phyloP scores from a whole-genome alignment of 2,888 invertebrate species.

The Pollenia labialis region DNA sequence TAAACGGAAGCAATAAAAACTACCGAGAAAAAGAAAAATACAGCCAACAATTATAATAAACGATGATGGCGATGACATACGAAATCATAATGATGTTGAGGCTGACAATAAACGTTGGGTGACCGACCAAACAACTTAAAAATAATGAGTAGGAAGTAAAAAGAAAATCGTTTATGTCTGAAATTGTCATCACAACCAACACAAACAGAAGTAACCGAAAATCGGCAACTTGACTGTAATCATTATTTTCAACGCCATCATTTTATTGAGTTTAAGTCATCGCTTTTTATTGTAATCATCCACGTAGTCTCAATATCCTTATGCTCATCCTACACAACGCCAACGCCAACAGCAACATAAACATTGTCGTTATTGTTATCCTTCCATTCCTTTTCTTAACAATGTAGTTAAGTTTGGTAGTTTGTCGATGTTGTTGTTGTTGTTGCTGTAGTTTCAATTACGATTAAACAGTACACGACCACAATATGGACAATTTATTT shows the following conservation, averaged over 20 bases:
- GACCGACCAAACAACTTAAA: slow-evolving; percentile 32
- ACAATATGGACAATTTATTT: slow-evolving; percentile 79
- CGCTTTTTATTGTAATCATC: slow-evolving; percentile 37
- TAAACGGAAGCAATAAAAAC: slow-evolving; percentile 71
- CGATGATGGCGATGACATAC: slow-evolving; percentile 44
- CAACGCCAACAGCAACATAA: neutral
- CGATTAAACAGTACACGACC: slow-evolving; percentile 79
- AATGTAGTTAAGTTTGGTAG: slow-evolving; percentile 41
- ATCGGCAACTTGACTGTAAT: slow-evolving; percentile 55
- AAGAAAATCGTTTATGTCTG: slow-evolving; percentile 41
- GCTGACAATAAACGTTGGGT: slow-evolving; percentile 43
- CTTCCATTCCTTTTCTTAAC: slow-evolving; percentile 31
- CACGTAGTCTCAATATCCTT: slow-evolving; percentile 13
- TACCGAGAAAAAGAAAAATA: slow-evolving; percentile 52
- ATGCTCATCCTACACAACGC: neutral
- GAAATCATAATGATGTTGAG: slow-evolving; percentile 31
- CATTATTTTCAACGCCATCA: slow-evolving; percentile 63
- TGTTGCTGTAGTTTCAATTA: slow-evolving; percentile 40
- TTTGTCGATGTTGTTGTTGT: slow-evolving; percentile 70
- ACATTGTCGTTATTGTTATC: slow-evolving; percentile 15
- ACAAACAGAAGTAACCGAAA: slow-evolving; percentile 1
- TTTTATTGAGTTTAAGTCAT: slow-evolving; percentile 69
- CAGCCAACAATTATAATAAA: slow-evolving; percentile 50
- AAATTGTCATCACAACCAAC: slow-evolving; percentile 14
- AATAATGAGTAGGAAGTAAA: slow-evolving; percentile 33